phyloP scores from a whole-genome alignment of 2,888 invertebrate species.

The Ligdia adustata region DNA sequence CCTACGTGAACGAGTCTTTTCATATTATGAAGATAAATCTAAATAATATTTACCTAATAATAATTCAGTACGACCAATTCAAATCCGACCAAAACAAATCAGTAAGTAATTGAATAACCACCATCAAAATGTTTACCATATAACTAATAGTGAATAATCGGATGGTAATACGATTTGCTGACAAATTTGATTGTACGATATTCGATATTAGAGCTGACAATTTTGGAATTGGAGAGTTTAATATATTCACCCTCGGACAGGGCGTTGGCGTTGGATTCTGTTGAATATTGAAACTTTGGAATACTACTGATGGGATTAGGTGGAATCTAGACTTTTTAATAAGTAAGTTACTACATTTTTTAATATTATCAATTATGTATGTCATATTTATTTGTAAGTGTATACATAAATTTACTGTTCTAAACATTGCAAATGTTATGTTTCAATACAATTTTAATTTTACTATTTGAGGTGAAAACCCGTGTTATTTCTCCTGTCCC shows the following conservation, averaged over 20 bases:
- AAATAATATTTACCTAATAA: not conserved
- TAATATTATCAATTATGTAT: too few relatives aligned
- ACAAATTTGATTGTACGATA: conserved; percentile 68
- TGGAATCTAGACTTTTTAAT: too few relatives aligned
- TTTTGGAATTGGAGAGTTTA: conserved; percentile 76
- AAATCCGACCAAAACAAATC: conserved; percentile 19
- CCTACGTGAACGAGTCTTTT: too few relatives aligned
- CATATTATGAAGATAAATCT: too few relatives aligned
- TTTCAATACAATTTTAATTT: too few relatives aligned
- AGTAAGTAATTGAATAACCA: conserved; percentile 36
- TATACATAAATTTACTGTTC: too few relatives aligned
- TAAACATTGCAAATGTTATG: too few relatives aligned
- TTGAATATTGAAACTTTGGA: conserved; percentile 11
- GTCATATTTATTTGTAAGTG: too few relatives aligned
- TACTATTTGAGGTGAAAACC: too few relatives aligned
- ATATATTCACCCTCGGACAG: conserved; percentile 72
- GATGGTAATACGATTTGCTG: conserved; percentile 64
- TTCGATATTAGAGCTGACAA: conserved; percentile 75
- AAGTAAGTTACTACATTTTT: too few relatives aligned
- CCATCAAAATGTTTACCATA: conserved; percentile 57
- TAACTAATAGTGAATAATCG: conserved; percentile 77
- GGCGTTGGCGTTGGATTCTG: conserved; percentile 37
- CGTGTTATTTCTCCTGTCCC: too few relatives aligned
- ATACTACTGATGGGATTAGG: too few relatives aligned
- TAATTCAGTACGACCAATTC: not conserved